These are phyloP conservation scores for Ennomos quercinarius DNA, from an alignment of 2,888 invertebrate genomes.

Conservation along the genomic window DNA sequence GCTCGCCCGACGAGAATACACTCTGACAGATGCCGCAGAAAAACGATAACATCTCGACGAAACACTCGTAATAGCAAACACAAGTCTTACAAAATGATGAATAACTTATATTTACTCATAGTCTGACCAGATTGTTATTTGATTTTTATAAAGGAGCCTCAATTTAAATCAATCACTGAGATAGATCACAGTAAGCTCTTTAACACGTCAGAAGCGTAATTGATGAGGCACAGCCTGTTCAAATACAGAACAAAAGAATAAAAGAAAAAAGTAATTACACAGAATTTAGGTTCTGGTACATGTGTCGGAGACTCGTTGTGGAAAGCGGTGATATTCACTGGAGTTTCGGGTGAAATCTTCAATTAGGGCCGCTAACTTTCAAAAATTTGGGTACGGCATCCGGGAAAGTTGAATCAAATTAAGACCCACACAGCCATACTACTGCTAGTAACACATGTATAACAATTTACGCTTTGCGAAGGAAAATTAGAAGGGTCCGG, in stretches of 20 bases:
- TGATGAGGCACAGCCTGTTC: constrained; percentile 33
- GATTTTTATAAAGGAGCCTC: constrained; percentile 24
- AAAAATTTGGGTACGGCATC: constrained; percentile 33
- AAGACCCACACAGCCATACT: constrained; percentile 30
- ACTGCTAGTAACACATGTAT: constrained; percentile 37
- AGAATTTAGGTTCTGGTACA: constrained; percentile 16
- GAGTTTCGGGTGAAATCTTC: constrained; percentile 35
- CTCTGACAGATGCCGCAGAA: constrained; percentile 32
- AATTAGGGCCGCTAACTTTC: constrained; percentile 43
- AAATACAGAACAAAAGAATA: constrained; percentile 35
- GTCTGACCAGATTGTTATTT: constrained; percentile 15
- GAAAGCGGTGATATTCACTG: constrained; percentile 14
- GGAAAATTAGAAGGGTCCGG: constrained; percentile 46
- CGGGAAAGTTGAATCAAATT: constrained; percentile 42
- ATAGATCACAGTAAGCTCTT: constrained; percentile 33
- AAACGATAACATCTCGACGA: constrained; percentile 42
- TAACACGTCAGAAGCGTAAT: constrained; percentile 33
- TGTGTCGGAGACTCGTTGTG: constrained; percentile 1
- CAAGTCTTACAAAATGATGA: constrained; percentile 25
- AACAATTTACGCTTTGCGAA: constrained; percentile 40
- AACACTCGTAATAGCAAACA: constrained; percentile 10
- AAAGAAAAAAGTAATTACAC: constrained; percentile 26
- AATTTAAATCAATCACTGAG: constrained; percentile 40
- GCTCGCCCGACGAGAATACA: constrained; percentile 37
- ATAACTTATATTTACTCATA: constrained; percentile 30